phyloP scores from a whole-genome alignment of 1,140 invertebrate species.

The Elymnias hypermnestra region DNA sequence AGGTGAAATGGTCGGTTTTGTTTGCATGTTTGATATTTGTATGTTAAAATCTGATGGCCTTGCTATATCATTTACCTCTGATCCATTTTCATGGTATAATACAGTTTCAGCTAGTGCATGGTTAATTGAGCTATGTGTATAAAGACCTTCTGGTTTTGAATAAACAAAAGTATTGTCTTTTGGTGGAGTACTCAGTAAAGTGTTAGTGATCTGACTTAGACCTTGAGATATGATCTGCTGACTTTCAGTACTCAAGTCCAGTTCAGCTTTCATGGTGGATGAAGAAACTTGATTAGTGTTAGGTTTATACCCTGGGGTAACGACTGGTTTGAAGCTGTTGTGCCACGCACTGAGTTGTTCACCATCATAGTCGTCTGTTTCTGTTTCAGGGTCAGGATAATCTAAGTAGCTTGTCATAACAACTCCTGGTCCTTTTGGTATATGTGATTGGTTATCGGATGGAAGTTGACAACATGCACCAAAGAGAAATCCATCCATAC shows the following conservation, averaged over 20 bases:
- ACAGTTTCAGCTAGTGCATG: constrained; percentile 80
- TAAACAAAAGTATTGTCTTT: constrained; percentile 58
- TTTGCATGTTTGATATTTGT: constrained; percentile 70
- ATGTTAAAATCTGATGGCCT: constrained; percentile 79
- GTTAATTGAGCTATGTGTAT: constrained; percentile 75
- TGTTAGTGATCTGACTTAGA: constrained; percentile 74
- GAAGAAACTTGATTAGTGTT: constrained; percentile 31
- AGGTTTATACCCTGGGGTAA: constrained; percentile 63
- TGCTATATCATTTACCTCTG: constrained; percentile 74
- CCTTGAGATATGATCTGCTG: constrained; percentile 59
- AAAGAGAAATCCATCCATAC: constrained; percentile 94
- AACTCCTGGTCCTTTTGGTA: constrained; percentile 66
- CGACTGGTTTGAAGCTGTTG: constrained; percentile 65
- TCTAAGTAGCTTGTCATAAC: constrained; percentile 66
- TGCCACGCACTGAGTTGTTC: constrained; percentile 59
- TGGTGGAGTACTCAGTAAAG: constrained; percentile 62
- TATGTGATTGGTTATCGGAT: constrained; percentile 63
- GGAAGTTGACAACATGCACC: constrained; percentile 88
- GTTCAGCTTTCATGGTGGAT: constrained; percentile 48
- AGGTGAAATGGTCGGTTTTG: constrained; percentile 58
- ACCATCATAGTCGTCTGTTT: constrained; percentile 55
- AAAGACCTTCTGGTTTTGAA: constrained; percentile 55
- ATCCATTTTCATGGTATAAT: constrained; percentile 79
- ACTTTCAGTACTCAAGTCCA: constrained; percentile 50
- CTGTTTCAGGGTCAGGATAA: constrained; percentile 55